Conservation (phyloP, 2,113 vertebrate species). For the Bos indicus region DNA sequence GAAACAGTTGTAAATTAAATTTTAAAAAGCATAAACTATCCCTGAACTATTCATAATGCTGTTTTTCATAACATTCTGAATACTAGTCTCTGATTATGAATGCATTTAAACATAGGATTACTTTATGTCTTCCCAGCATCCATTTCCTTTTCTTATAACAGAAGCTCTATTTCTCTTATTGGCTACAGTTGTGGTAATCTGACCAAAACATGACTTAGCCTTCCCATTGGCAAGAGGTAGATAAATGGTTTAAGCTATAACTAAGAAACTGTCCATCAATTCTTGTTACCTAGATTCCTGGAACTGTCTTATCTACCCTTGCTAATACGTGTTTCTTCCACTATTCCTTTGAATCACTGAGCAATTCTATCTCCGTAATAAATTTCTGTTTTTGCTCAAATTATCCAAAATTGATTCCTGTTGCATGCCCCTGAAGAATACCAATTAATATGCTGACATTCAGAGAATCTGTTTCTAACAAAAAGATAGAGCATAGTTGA, state of each 20-base stretch:
- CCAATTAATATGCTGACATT: neutral
- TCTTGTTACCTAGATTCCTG: neutral
- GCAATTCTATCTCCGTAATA: neutral
- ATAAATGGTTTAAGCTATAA: neutral
- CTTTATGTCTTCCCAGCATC: neutral
- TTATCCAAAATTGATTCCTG: neutral
- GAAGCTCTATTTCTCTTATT: neutral
- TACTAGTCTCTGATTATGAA: neutral
- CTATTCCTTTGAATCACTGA: neutral
- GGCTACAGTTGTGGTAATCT: neutral
- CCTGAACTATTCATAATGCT: neutral
- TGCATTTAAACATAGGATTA: neutral
- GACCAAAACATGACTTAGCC: neutral
- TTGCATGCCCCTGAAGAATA: neutral
- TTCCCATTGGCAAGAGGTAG: neutral
- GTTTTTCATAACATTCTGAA: neutral
- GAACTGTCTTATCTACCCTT: neutral
- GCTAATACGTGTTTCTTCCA: neutral
- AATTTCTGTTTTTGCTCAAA: neutral
- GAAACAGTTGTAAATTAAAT: neutral
- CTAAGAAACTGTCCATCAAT: neutral
- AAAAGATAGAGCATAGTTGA: neutral
- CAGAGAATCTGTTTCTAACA: slow-evolving; percentile 9
- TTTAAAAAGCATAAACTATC: neutral
- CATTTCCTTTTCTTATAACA: neutral